Evolutionary conservation across 2,888 invertebrate species (phyloP).

Genomic region (Macropis europaea): DNA sequence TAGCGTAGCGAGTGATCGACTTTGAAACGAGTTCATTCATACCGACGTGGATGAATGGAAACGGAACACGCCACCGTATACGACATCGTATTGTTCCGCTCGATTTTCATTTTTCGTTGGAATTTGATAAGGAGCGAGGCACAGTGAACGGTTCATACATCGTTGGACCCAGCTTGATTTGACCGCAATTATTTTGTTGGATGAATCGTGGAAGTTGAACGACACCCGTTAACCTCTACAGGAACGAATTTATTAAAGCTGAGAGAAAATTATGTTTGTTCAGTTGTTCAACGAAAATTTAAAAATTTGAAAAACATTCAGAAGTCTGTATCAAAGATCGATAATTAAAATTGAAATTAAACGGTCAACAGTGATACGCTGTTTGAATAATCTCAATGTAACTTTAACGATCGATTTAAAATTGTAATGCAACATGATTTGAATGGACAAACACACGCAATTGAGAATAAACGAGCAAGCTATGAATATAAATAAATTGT

Average conservation of each 20-base stretch:
- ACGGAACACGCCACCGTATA: constrained; percentile 46
- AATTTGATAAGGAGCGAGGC: constrained; percentile 27
- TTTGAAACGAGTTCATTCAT: constrained; percentile 69
- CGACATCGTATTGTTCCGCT: constrained; percentile 32
- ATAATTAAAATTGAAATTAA: no score
- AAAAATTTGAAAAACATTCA: no score
- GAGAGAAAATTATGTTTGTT: no score
- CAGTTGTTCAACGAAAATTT: no score
- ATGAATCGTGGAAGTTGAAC: neutral
- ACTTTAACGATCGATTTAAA: no score
- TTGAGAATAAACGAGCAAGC: no score
- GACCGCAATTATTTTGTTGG: constrained; percentile 10
- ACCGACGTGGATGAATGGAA: constrained; percentile 57
- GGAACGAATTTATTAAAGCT: neutral
- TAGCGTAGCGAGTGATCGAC: constrained; percentile 61
- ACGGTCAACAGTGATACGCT: no score
- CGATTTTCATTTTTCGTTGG: constrained; percentile 1
- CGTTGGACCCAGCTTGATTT: constrained; percentile 4
- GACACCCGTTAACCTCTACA: neutral
- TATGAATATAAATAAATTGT: no score
- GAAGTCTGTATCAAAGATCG: no score
- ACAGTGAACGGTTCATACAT: constrained; percentile 20
- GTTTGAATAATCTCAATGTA: no score
- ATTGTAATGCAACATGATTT: no score
- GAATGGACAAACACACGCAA: no score